Percentiles rank a stretch among this genome's conserved stretches.
These are phyloP conservation scores for Eurypyga helias DNA, from an alignment of 2,113 vertebrate species.

Conservation along the genomic window DNA sequence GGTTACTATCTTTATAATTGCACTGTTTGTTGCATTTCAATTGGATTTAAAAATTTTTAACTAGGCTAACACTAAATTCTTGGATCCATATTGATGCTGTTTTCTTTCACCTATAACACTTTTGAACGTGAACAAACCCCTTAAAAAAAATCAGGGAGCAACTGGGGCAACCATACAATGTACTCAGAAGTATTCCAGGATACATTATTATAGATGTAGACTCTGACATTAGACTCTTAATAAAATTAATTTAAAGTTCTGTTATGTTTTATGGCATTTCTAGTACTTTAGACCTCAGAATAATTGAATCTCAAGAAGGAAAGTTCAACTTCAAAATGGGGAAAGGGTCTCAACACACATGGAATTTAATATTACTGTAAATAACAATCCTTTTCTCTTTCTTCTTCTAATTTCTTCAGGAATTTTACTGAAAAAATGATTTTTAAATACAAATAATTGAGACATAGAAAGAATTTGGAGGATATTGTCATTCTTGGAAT, in stretches of 20 bases:
- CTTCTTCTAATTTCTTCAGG: background rate
- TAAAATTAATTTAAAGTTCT: background rate
- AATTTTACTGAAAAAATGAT: background rate
- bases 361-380: background rate
- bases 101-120: background rate
- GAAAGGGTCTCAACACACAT: background rate
- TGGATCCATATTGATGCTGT: background rate
- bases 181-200: background rate
- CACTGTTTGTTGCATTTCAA: background rate
- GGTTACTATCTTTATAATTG: background rate
- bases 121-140: background rate
- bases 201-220: background rate
- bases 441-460: background rate
- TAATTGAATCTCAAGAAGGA: background rate
- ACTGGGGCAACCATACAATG: background rate
- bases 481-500: background rate
- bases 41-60: background rate
- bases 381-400: background rate
- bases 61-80: background rate
- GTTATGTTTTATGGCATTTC: background rate
- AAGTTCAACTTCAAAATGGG: background rate
- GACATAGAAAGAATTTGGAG: background rate
- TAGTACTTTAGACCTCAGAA: background rate
- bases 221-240: background rate
- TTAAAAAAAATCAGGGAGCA: background rate